These are phyloP conservation scores for Cephus pulcher DNA, from an alignment of 2,888 invertebrate species.

Conservation along the genomic window DNA sequence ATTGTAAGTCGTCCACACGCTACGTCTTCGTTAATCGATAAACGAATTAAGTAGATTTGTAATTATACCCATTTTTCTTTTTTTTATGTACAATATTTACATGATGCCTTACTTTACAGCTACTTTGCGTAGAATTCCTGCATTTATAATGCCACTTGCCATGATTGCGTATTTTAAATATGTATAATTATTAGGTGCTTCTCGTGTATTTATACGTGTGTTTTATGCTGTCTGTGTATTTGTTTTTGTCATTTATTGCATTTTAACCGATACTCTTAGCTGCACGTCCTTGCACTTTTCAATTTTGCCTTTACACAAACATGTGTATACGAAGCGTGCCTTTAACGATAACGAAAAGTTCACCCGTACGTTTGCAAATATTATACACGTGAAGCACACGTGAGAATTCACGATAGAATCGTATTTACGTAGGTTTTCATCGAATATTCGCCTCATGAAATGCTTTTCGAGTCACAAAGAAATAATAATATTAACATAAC, in stretches of 20 bases:
- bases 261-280: slow-evolving; percentile 28
- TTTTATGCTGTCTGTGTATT: neutral
- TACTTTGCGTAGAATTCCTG: slow-evolving; percentile 10
- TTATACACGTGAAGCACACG: neutral
- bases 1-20: neutral
- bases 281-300: neutral
- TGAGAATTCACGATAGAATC: neutral
- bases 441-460: neutral
- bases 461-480: neutral
- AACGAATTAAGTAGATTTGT: neutral
- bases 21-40: neutral
- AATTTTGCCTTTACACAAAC: neutral
- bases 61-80: neutral
- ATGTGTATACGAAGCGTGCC: neutral
- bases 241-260: slow-evolving; percentile 43
- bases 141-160: slow-evolving; percentile 46
- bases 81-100: slow-evolving; percentile 38
- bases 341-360: neutral
- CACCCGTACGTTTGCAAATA: neutral
- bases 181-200: neutral
- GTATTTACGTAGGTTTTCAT: no score
- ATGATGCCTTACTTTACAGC: slow-evolving; percentile 10
- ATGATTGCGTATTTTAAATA: neutral
- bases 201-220: neutral
- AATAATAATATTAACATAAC: neutral